Evolutionary conservation across 2,113 vertebrate genomes (phyloP), one percentile per base, ranked within the genome.

Genomic region (Apteryx mantelli): DNA sequence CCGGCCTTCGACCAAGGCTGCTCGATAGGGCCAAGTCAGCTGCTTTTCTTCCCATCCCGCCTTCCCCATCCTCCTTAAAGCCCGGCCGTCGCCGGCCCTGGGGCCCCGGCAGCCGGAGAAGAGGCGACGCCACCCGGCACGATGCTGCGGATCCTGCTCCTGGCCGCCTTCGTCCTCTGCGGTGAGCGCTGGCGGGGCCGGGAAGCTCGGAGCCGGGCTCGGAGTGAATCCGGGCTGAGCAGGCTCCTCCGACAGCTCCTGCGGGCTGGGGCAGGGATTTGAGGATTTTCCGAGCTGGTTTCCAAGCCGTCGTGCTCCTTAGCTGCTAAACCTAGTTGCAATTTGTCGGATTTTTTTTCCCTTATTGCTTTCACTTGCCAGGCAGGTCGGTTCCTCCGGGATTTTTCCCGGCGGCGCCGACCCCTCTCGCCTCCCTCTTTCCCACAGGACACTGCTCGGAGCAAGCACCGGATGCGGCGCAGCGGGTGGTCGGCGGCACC

Each of bases 401-500:
- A 9, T 58, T 34, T 58, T 18, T 58, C 56, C 56, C 17, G 6
- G 56, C 30, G 3, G 17, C 16, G 32, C 56, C 16, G 1, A 11
- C 9, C 4, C 25, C 15, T 13, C 13, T 14, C 50, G 56, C n/a
- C 85, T 7, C n/a, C 78, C 83, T 89, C 90, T 98, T 95, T 95
- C 95, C 96, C 93, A 73, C 98, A 99, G 97, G 99, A 96, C 97
- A 77, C 96, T 96, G 97, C 93, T 95, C 97, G 70, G 85, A 98
- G 98, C 87, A 60, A 42, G 53, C 60, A 86, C 84, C 97, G 86
- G 93, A 98, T 34, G 64, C 24, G 4, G 82, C 95, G 13, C 82
- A 95, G n/a, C 98, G 98, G 46, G 99, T 99, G 32, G 99, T 99
- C 11, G 99, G 99, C 38, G 99, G 99, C 9, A 83, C 96, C 3